phyloP scores from a whole-genome alignment of 2,797 vertebrate species.

The Lithobates sylvaticus region DNA sequence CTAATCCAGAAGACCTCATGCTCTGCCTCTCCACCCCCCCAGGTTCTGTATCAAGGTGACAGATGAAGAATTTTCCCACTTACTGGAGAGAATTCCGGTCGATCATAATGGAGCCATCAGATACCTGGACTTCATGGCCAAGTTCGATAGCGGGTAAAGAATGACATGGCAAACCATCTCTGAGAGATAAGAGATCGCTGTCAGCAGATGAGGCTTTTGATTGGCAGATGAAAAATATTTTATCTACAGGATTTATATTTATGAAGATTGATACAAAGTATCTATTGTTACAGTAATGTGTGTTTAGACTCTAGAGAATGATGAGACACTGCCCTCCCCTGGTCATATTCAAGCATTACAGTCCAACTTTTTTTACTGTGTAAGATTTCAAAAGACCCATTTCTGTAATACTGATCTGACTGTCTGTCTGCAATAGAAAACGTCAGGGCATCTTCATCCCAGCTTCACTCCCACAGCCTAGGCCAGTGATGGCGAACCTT shows the following conservation, averaged over 20 bases:
- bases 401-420: no score
- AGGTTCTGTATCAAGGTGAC: conserved; percentile 56
- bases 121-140: conserved; percentile 60
- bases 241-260: background rate
- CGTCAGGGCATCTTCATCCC: no score
- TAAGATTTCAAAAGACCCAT: no score
- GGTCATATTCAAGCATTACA: no score
- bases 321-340: background rate
- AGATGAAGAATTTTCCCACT: conserved; percentile 50
- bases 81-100: conserved; percentile 48
- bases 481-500: no score
- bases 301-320: background rate
- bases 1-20: no score
- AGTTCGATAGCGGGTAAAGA: conserved; percentile 56
- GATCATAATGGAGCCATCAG: conserved; percentile 52
- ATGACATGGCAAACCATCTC: background rate
- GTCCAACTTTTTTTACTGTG: no score
- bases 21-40: no score
- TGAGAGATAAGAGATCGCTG: background rate
- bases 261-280: background rate
- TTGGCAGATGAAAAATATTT: background rate
- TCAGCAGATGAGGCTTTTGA: background rate
- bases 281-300: background rate
- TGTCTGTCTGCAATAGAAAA: no score
- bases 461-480: no score